Evolutionary conservation across 2,797 vertebrate species (phyloP), one percentile per base, ranked within the genome.

Genomic region (Pangasius djambal): DNA sequence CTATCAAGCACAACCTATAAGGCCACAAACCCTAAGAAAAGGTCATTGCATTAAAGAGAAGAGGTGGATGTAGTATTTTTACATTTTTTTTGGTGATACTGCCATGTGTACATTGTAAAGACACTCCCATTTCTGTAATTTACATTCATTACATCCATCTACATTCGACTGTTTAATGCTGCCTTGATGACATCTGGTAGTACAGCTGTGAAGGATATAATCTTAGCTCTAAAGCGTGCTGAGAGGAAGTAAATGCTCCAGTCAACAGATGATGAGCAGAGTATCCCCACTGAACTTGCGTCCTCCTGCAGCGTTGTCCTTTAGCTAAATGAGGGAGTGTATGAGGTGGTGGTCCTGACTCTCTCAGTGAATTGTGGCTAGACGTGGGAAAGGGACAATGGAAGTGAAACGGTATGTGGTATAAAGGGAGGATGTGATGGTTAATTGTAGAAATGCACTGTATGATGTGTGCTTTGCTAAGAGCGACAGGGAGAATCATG

Each of bases 401-500:
- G 10, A 69, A 44, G n/a, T 25, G 4, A 81, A 55, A 12, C 28
- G 2, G 31, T n/a, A n/a, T 40, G 59, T 44, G 25, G 57, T 48
- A 9, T 37, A 18, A 59, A 52, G 25, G 28, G 6, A n/a, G 25
- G n/a, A 63, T 25, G 34, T 65, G 15, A 65, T n/a, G 0, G 10
- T 40, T 59, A 44, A n/a, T 40, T 44, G 34, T 44, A 63, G 81
- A 83, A 63, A 48, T 44, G 3, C n/a, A 10, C 13, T 44, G 13
- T 28, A 44, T 63, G 37, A 63, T 83, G 48, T 65, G 59, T 48
- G 81, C 37, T 65, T 44, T 44, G 28, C 48, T 50, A 69, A 67
- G 48, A 15, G n/a, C 48, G 85, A 57, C 50, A 2, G 15, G 31
- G 81, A 65, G 37, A 52, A 86, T 63, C 44, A 82, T 85, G 87